Evolutionary conservation across 2,113 vertebrate genomes (phyloP), one percentile per base, ranked within the genome.

Genomic region (Podiceps cristatus): DNA sequence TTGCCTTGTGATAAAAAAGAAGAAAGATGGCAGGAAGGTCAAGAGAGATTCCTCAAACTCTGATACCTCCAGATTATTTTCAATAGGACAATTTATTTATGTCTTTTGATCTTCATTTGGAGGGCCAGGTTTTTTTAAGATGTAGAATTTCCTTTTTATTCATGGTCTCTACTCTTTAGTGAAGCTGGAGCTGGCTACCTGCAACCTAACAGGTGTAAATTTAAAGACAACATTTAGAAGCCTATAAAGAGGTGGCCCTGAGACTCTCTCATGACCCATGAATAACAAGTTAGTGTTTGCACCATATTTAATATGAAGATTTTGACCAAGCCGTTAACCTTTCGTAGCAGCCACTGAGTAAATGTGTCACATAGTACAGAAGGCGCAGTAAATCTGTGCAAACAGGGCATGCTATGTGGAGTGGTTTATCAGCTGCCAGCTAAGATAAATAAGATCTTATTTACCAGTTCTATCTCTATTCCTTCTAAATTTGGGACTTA

Each of bases 261-360:
- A 79, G 62, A 73, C 15, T 86, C 73, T 90, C 49, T 92, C 71
- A 69, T 79, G 81, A 94, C 78, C 81, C 55, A 53, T 90, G 87
- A 96, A 91, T 62, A 95, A 86, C 58, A 93, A 92, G 58, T 69
- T 81, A 73, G 71, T 47, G 24, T 96, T 92, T 69, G 75, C 24
- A 86, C 62, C 58, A 74, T 76, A 88, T 93, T 88, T 96, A 94
- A 90, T 83, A 88, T 71, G 66, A 95, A 94, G 85, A 95, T 40
- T 80, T 90, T 92, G 88, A 94, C 93, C 85, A 52, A 73, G 44
- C 19, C 35, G 4, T 94, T 96, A 95, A 90, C 96, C 92, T 97
- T 93, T 92, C 79, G 56, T 55, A 72, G 62, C 0, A 1, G 67
- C 44, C 90, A 66, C 58, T 58, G 71, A 93, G 42, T 86, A 92